Conservation (phyloP, 2,113 vertebrate species). For the Bombycilla garrulus region DNA sequence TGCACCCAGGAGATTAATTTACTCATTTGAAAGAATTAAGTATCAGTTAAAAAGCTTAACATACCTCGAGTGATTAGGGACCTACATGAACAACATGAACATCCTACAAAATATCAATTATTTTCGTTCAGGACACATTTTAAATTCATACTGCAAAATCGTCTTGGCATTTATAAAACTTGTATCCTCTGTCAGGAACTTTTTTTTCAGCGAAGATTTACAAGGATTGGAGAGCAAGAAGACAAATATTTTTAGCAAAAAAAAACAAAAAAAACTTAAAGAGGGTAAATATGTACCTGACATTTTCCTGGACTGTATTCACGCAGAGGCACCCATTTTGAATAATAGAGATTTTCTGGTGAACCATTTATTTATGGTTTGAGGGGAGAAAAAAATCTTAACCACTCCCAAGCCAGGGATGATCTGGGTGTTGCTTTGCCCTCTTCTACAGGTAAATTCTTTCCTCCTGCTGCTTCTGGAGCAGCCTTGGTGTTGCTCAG, state of each 20-base stretch:
- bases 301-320: neutral
- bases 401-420: neutral
- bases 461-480: neutral
- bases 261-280: neutral
- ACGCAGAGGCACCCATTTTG: neutral
- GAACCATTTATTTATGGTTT: neutral
- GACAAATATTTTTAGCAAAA: neutral
- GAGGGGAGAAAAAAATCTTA: neutral
- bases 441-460: neutral
- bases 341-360: neutral
- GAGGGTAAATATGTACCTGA: neutral
- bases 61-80: slow-evolving; percentile 18
- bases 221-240: neutral
- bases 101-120: neutral
- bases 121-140: neutral
- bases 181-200: neutral
- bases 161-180: neutral
- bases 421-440: neutral
- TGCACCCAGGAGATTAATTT: slow-evolving; percentile 44
- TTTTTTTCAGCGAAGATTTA: neutral
- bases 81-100: neutral
- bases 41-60: slow-evolving; percentile 29
- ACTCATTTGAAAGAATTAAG: slow-evolving; percentile 1
- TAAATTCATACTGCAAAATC: neutral
- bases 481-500: fast-evolving